Evolutionary conservation across 2,888 invertebrate species (phyloP).

Genomic region (Ctenicera cuprea): DNA sequence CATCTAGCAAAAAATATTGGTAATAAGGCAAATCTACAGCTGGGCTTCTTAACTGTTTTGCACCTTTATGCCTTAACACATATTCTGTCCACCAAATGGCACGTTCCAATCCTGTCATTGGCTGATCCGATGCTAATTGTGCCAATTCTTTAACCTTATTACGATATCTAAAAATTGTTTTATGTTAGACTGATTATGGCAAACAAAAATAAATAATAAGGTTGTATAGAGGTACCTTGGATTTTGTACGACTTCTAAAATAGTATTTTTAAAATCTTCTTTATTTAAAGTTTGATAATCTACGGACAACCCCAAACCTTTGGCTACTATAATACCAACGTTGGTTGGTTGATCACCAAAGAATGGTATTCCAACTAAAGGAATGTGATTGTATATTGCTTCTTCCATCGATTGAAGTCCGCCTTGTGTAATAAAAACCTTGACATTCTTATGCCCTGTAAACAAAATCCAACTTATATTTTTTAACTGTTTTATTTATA

Average conservation of each 20-base stretch:
- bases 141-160: conserved; percentile 52
- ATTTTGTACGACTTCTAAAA: conserved; percentile 57
- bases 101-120: conserved; percentile 59
- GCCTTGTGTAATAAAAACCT: conserved; percentile 73
- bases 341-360: conserved; percentile 71
- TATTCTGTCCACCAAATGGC: conserved; percentile 65
- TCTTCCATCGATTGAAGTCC: conserved; percentile 73
- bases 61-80: conserved; percentile 61
- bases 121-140: conserved; percentile 59
- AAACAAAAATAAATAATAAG: too few species aligned
- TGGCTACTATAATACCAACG: conserved; percentile 52
- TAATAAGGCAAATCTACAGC: conserved; percentile 55
- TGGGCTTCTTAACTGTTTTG: conserved; percentile 57
- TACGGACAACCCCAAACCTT: conserved; percentile 66
- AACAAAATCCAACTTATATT: not conserved
- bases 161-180: conserved; percentile 63
- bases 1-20: conserved; percentile 60
- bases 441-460: conserved; percentile 70
- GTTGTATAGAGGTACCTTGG: too few species aligned
- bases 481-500: not conserved
- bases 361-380: conserved; percentile 71
- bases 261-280: conserved; percentile 61
- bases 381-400: conserved; percentile 70
- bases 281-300: conserved; percentile 64
- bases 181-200: too few species aligned